Percentiles rank a stretch among this genome's conserved stretches.
phyloP scores from a whole-genome alignment of 2,797 vertebrate genomes.

The Eulemur mongoz region DNA sequence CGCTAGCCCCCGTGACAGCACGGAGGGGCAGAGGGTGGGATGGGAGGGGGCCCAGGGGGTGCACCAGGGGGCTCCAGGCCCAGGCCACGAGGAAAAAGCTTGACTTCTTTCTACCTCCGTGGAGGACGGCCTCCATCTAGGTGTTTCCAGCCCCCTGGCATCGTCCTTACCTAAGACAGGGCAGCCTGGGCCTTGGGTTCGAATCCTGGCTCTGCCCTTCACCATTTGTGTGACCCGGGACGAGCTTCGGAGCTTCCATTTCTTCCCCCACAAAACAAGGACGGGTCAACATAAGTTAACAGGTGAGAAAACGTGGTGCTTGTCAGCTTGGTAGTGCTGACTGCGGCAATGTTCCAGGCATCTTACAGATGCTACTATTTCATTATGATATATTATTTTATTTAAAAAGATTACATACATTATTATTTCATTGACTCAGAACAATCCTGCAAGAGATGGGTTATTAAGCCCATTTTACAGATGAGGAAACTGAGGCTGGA shows the following conservation, averaged over 20 bases:
- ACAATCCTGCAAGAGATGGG: not conserved
- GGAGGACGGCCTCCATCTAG: not conserved
- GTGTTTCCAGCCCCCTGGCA: rapidly evolving
- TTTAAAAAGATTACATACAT: not conserved
- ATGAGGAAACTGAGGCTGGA: not conserved
- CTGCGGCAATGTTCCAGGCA: rapidly evolving
- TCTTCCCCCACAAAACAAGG: not conserved
- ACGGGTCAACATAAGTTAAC: not conserved
- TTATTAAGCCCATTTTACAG: not conserved
- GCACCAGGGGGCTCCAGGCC: not conserved
- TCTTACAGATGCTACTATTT: not conserved
- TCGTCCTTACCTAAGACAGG: not conserved
- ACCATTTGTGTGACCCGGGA: not conserved
- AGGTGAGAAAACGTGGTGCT: not conserved
- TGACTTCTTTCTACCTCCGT: not conserved
- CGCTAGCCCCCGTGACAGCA: not conserved
- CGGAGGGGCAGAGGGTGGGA: not conserved
- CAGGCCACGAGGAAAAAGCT: not conserved
- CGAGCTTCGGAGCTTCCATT: not conserved
- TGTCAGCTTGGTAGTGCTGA: not conserved
- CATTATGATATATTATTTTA: not conserved
- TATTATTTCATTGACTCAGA: not conserved
- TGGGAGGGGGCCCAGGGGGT: not conserved
- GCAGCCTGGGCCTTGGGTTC: not conserved
- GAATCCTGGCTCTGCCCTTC: not conserved